Evolutionary conservation across 2,888 invertebrate genomes (phyloP), one percentile per base, ranked within the genome.

Genomic region (Netelia melanura): DNA sequence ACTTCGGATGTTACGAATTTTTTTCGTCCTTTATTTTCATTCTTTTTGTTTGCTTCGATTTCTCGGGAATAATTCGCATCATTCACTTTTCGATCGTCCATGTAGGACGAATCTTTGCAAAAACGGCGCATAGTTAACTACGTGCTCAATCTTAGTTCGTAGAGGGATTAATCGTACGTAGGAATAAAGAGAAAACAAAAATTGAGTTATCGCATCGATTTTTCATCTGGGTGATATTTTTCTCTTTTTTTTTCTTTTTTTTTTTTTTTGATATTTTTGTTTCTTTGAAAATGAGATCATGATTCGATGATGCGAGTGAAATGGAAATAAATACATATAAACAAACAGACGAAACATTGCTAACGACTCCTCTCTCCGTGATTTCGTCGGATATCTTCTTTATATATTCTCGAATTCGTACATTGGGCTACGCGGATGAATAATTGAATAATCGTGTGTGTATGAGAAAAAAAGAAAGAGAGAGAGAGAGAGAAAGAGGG

Each of bases 101-200:
- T 17, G 14, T 9, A 11, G 82, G 62, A 78, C 62, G 67, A 68
- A 68, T 72, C 38, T 83, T 83, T 74, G 78, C 54, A n/a, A 17
- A 17, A 58, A 58, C 54, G 58, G 75, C 81, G 85, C 71, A 77
- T 79, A 75, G 86, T 85, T 67, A 72, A 90, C 88, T 89, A 88
- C 88, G 89, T 91, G 91, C 91, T 91, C 90, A 91, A 91, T 90
- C 86, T 85, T 91, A 91, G 90, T 90, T 89, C 64, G 74, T 91
- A 90, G 90, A 79, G 81, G 81, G 67, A 77, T 74, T 75, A 86
- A 83, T 86, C 78, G 83, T 85, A 79, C 43, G 70, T 72, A 80
- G 74, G 48, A 64, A 83, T 58, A 65, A 30, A 61, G 23, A 58
- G 21, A 71, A 70, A 71, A 80, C 21, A 38, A 52, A 70, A 81